Evolutionary conservation across 2,797 vertebrate genomes (phyloP), one percentile per base, ranked within the genome.

Genomic region (Ceryle rudis): DNA sequence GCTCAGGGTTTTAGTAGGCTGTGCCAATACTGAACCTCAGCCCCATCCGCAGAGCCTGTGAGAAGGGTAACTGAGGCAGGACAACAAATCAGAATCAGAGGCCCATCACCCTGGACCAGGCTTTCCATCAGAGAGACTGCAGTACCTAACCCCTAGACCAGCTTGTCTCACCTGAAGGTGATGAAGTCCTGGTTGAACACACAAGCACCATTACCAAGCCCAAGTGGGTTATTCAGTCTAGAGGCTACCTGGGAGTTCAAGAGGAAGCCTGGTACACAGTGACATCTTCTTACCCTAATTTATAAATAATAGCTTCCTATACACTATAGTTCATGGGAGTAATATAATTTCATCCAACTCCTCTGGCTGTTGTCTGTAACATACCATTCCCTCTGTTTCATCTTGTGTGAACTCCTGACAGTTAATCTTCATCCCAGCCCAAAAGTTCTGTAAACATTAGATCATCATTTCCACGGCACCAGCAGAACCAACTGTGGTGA

Each of bases 41-140:
- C 6, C 18, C 2, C 1, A 29, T 58, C 31, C 0, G 0, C 2
- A 1, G 18, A 62, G 15, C 22, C 37, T 81, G 28, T 35, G 33
- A 78, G 23, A 79, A 78, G 14, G 20, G 35, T 0, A 2, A 33
- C 19, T 6, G 51, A 86, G 51, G 9, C 10, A 66, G 31, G 25
- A 84, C 58, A 79, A 46, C 3, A 80, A 92, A 35, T 35, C 52
- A 64, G 18, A 39, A 28, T 16, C 37, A 77, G 44, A 31, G 15
- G 9, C 44, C 74, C 4, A 0, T 37, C 2, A 0, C 20, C 9
- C 10, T 52, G 69, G 70, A 9, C 4, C 15, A 62, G 26, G 26
- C 49, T 79, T 72, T 87, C 28, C 41, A 57, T 18, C 28, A 29
- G 44, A 79, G 47, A 70, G 25, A n/a, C 8, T 2, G 1, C 2